Percentiles rank a stretch among this genome's conserved stretches.
These are phyloP conservation scores for Hippocampus guttulatus DNA, from an alignment of 2,113 vertebrate species.

Conservation along the genomic window DNA sequence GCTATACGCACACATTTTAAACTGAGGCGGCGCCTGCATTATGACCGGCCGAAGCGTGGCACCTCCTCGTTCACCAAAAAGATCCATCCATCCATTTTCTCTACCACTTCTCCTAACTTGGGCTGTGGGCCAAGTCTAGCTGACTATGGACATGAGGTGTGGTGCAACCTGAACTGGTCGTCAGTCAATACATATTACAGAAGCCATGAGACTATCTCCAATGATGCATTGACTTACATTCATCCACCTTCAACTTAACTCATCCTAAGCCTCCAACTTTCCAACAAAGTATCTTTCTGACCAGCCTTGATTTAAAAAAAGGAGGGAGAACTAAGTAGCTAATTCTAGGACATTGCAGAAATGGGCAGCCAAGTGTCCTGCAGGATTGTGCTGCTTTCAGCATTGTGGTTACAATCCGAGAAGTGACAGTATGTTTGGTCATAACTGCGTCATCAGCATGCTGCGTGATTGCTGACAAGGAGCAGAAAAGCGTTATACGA, in stretches of 20 bases:
- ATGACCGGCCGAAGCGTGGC: background rate
- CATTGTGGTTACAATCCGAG: background rate
- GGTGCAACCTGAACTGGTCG: background rate
- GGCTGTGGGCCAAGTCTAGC: background rate
- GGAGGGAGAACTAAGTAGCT: too few relatives aligned
- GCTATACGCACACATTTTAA: slow-evolving; percentile 1
- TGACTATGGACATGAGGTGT: background rate
- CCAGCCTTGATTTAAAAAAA: too few relatives aligned
- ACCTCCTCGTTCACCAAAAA: background rate
- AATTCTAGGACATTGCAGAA: background rate
- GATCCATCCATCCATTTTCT: background rate
- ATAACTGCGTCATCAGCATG: slow-evolving; percentile 2
- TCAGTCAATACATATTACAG: background rate
- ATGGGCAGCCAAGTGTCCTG: background rate
- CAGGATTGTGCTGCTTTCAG: background rate
- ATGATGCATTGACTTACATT: background rate
- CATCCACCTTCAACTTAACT: background rate
- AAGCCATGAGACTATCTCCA: background rate
- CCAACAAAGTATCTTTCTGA: too few relatives aligned
- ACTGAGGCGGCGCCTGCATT: background rate
- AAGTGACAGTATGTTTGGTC: slow-evolving; percentile 1
- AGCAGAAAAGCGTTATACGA: background rate
- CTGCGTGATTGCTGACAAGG: background rate
- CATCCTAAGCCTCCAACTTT: background rate
- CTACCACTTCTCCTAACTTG: too few relatives aligned